These are phyloP conservation scores for Misgurnus mizolepis DNA, from an alignment of 2,113 vertebrate species.

Conservation along the genomic window DNA sequence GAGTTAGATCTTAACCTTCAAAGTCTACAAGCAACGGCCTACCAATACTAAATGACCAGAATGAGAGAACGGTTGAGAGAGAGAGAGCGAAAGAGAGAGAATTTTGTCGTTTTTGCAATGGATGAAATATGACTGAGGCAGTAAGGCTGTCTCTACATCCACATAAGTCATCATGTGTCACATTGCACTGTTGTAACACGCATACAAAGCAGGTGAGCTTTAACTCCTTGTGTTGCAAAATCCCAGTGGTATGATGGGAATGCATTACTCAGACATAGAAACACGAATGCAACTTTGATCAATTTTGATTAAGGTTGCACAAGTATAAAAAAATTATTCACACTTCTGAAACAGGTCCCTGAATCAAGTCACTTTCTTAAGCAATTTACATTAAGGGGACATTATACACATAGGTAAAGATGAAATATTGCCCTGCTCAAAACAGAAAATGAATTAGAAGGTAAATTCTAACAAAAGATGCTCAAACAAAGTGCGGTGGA, in stretches of 20 bases:
- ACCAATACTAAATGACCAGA: conserved; percentile 2
- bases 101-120: conserved; percentile 27
- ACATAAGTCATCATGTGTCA: conserved; percentile 36
- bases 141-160: conserved; percentile 6
- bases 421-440: no score
- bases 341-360: no score
- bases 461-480: no score
- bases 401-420: no score
- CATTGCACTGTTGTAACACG: conserved; percentile 1
- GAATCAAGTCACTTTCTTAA: no score
- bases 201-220: conserved; percentile 19
- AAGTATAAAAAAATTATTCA: no score
- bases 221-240: neutral
- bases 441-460: no score
- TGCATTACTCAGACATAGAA: neutral
- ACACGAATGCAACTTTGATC: no score
- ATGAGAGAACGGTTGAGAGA: neutral
- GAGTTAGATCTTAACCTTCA: conserved; percentile 34
- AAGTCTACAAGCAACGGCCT: neutral
- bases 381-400: no score
- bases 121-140: conserved; percentile 29
- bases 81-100: neutral
- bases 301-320: no score
- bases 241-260: neutral
- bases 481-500: neutral